phyloP scores from a whole-genome alignment of 2,113 vertebrate genomes.

The Strix aluco region DNA sequence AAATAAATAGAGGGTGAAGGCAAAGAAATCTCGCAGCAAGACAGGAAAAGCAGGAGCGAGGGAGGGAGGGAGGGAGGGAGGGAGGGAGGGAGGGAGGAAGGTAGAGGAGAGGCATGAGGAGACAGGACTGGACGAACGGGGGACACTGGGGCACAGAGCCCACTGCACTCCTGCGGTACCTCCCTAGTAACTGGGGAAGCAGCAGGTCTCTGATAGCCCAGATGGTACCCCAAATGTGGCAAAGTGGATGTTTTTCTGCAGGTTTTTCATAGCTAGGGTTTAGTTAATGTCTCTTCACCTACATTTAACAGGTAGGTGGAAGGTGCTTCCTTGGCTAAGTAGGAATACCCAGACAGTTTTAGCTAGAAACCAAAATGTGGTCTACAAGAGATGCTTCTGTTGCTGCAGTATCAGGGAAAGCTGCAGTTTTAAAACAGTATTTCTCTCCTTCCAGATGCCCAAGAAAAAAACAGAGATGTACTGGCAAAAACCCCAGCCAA shows the following conservation, averaged over 20 bases:
- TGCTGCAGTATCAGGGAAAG: neutral
- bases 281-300: neutral
- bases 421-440: neutral
- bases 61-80: neutral
- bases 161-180: neutral
- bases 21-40: neutral
- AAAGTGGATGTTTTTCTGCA: neutral
- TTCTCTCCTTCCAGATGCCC: neutral
- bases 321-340: neutral
- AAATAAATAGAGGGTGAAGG: neutral
- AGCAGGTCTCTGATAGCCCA: neutral
- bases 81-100: neutral
- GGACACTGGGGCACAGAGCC: neutral
- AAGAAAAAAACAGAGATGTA: neutral
- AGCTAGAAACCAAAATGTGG: neutral
- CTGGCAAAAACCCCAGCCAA: neutral
- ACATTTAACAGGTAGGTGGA: neutral
- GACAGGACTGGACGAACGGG: fast-evolving
- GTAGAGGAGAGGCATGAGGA: neutral
- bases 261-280: neutral
- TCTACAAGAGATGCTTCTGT: neutral
- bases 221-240: neutral
- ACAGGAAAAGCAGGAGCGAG: neutral
- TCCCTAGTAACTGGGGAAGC: neutral
- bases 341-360: neutral